Evolutionary conservation across 2,888 invertebrate genomes (phyloP), one percentile per base, ranked within the genome.

Genomic region (Pediacus dermestoides): DNA sequence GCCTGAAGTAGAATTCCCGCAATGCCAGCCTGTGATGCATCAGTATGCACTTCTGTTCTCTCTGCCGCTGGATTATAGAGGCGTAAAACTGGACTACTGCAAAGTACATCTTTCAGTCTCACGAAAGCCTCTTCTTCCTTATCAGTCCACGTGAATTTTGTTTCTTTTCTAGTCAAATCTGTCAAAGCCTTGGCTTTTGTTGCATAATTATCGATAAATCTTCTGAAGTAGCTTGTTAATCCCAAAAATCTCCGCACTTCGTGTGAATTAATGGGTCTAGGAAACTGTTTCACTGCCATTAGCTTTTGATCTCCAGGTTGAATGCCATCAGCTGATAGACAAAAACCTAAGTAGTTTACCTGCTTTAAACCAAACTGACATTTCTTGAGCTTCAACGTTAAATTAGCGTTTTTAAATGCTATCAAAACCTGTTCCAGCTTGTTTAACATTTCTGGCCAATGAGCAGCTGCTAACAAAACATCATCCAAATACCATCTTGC

Each of bases 351-450:
- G 32, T 34, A 47, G 3, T 46, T 16, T n/a, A 48, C 34, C 26
- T 33, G 26, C 2, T 30, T 35, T 16, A 37, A 15, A 3, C 58
- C 47, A 25, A 65, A 63, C 2, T 36, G 22, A 41, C 61, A 62
- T 36, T 62, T 64, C 1, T 42, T 34, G 1, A 61, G 26, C 28
- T 64, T 64, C 2, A 66, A 23, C 2, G 57, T 60, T 3, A 64
- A 34, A 11, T 53, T 50, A 1, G 58, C 53, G 1, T 53, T 33
- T 30, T 45, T 14, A 2, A 61, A 18, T 1, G 37, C 39, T 21
- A 37, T 3, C 1, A 63, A 39, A 0, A 63, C 49, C n/a, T 40
- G 22, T 42, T 2, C 16, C 10, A 42, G 14, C 27, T 16, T 18
- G 12, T 22, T 2, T 13, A 41, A 12, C 34, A 42, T 18, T 8